These are phyloP conservation scores for Theocolax elegans DNA, from an alignment of 1,140 invertebrate species.

Conservation along the genomic window DNA sequence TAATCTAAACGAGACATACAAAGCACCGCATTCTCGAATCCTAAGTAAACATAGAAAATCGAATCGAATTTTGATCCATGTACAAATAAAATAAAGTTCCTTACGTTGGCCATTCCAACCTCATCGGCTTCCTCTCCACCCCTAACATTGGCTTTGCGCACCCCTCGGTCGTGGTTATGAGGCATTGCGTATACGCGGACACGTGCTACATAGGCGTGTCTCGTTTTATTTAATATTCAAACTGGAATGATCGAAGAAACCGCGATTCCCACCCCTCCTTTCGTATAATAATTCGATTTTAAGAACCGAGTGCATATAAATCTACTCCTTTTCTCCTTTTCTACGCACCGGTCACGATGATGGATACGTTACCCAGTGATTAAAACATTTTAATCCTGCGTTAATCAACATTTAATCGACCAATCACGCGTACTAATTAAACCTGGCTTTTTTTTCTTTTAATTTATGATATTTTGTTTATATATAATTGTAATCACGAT, in stretches of 20 bases:
- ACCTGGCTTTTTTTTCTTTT: no score
- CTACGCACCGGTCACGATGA: no score
- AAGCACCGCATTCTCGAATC: background rate
- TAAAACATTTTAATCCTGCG: no score
- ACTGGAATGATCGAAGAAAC: constrained; percentile 14
- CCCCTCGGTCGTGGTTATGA: background rate
- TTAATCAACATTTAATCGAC: no score
- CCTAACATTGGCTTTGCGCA: no score
- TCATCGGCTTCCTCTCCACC: constrained; percentile 33
- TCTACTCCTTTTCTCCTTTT: no score
- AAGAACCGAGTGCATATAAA: no score
- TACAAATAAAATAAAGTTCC: constrained; percentile 27
- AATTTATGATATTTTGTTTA: no score
- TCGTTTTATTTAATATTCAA: constrained; percentile 41
- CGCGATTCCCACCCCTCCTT: constrained; percentile 25
- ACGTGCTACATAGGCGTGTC: constrained; percentile 30
- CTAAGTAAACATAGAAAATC: constrained; percentile 24
- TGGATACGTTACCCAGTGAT: no score
- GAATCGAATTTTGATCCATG: background rate
- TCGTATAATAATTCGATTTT: no score
- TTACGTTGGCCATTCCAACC: background rate
- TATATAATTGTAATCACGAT: no score
- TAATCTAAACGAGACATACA: background rate
- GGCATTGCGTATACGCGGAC: background rate
- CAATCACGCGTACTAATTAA: no score